Percentiles rank a stretch among this genome's conserved stretches.
Evolutionary conservation across 2,113 vertebrate genomes (phyloP).

Genomic region (Triplophysa dalaica): DNA sequence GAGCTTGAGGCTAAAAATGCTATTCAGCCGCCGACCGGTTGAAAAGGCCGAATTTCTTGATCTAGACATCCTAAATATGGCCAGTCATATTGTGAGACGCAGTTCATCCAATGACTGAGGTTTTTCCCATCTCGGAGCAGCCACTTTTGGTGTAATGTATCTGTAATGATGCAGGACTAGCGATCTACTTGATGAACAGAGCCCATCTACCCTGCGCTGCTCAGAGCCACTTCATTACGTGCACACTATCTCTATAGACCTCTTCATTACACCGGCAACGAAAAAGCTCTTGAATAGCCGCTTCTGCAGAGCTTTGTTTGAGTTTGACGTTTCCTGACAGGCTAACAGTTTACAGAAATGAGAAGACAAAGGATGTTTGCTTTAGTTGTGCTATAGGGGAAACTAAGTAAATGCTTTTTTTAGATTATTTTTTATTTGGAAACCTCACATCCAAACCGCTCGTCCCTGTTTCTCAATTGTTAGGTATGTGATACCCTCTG

Average conservation of each 20-base stretch:
- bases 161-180: conserved; percentile 65
- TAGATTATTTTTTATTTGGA: too few relatives aligned
- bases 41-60: neutral
- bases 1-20: conserved; percentile 11
- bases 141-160: conserved; percentile 67
- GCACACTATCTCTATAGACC: conserved; percentile 20
- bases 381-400: neutral
- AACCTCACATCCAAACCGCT: too few relatives aligned
- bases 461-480: too few relatives aligned
- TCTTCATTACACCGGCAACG: conserved; percentile 38
- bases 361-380: neutral
- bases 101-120: neutral
- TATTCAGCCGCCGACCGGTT: neutral
- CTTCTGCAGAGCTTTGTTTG: conserved; percentile 27
- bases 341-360: neutral
- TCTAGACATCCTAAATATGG: conserved; percentile 8
- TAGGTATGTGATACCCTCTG: neutral
- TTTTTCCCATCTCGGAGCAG: conserved; percentile 52
- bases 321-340: neutral
- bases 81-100: conserved; percentile 5
- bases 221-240: conserved; percentile 40
- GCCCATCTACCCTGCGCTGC: conserved; percentile 42
- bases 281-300: conserved; percentile 41
- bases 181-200: conserved; percentile 57
- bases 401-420: neutral